Evolutionary conservation across 2,113 vertebrate species (phyloP).

Genomic region (Gavia stellata): DNA sequence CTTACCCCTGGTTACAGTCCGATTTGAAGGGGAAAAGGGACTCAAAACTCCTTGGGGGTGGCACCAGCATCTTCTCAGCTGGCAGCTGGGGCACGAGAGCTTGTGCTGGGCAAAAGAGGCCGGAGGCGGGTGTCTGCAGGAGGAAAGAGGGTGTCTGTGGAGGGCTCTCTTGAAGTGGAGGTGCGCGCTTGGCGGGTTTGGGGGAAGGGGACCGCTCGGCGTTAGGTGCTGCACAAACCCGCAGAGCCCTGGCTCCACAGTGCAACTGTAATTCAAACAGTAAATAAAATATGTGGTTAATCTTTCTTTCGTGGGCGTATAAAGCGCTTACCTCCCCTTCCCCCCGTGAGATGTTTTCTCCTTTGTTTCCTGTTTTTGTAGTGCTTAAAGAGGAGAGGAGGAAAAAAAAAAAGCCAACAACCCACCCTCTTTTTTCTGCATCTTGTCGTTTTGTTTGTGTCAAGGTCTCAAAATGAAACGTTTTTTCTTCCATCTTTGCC

Average conservation of each 20-base stretch:
- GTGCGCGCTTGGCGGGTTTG: not conserved
- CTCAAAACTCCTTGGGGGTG: not conserved
- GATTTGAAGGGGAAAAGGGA: not conserved
- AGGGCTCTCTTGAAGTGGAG: not conserved
- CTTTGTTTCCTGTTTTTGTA: constrained; percentile 69
- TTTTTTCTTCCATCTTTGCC: constrained; percentile 7
- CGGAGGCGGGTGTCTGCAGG: not conserved
- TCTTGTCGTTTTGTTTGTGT: not conserved
- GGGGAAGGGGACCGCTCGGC: not conserved
- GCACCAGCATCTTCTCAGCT: not conserved
- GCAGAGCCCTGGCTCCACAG: not conserved
- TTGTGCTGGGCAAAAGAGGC: not conserved
- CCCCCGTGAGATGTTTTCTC: constrained; percentile 60
- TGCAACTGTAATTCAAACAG: constrained; percentile 33
- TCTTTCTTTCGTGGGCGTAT: constrained; percentile 56
- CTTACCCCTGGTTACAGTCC: not conserved
- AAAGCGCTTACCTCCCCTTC: constrained; percentile 47
- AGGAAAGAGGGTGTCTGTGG: not conserved
- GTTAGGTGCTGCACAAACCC: not conserved
- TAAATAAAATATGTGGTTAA: constrained; percentile 63
- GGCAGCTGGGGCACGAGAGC: not conserved
- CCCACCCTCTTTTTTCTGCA: not conserved
- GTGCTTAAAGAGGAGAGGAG: not conserved
- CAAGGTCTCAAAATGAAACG: constrained; percentile 4
- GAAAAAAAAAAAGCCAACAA: not conserved